Conservation (phyloP, 2,797 vertebrate species). For the Neopelma chrysocephalum region DNA sequence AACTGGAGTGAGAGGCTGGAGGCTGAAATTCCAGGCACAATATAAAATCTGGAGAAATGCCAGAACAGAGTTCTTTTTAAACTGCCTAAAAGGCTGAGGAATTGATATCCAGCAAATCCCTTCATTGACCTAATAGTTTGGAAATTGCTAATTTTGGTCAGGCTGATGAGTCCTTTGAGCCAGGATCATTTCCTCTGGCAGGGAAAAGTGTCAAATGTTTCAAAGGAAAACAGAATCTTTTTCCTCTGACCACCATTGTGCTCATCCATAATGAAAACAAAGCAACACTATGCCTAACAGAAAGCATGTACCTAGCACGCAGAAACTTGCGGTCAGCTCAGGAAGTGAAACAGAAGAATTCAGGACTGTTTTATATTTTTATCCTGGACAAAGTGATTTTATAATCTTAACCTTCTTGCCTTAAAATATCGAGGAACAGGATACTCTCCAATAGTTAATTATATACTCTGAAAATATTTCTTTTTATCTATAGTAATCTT, state of each 20-base stretch:
- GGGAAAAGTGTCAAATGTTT: slow-evolving; percentile 41
- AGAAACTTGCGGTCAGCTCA: not conserved
- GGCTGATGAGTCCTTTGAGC: slow-evolving; percentile 54
- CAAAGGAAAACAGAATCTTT: slow-evolving; percentile 47
- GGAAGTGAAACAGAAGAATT: not conserved
- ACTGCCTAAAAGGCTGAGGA: slow-evolving; percentile 25
- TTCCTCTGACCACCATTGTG: slow-evolving; percentile 6
- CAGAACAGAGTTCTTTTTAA: slow-evolving; percentile 43
- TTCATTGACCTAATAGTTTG: slow-evolving; percentile 34
- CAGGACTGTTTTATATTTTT: not conserved
- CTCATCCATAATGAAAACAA: slow-evolving; percentile 44
- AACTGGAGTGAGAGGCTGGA: slow-evolving; percentile 57
- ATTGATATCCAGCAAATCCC: slow-evolving; percentile 50
- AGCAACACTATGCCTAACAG: not conserved
- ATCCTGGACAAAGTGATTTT: not conserved
- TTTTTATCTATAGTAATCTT: not conserved
- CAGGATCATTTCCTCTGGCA: slow-evolving; percentile 51
- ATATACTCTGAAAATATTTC: not conserved
- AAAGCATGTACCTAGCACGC: not conserved
- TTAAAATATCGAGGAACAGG: not conserved
- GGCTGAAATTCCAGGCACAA: slow-evolving; percentile 62
- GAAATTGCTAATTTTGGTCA: slow-evolving; percentile 50
- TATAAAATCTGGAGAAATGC: slow-evolving; percentile 22
- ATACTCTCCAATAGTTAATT: not conserved
- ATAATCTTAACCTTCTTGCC: not conserved